Conservation (phyloP, 2,797 vertebrate species). For the Channa striata region DNA sequence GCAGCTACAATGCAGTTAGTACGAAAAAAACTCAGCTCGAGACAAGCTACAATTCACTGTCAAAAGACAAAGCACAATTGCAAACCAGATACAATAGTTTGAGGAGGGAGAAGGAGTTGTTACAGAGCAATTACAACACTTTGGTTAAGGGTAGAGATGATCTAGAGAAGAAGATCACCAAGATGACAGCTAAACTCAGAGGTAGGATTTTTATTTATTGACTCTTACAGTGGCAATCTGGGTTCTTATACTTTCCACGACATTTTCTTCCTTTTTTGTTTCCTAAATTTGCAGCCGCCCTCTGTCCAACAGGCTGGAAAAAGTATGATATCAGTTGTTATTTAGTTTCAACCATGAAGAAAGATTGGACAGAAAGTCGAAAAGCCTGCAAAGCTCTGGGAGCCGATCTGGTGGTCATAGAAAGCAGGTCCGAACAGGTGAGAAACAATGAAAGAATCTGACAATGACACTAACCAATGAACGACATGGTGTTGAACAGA, state of each 20-base stretch:
- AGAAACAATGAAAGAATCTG: neutral
- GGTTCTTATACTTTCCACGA: neutral
- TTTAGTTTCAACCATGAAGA: conserved; percentile 6
- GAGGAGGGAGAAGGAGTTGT: neutral
- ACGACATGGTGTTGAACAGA: no score
- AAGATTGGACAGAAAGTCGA: conserved; percentile 42
- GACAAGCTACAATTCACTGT: conserved; percentile 1
- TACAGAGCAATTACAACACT: conserved; percentile 17
- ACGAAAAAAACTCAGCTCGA: neutral
- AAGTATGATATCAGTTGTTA: conserved; percentile 55
- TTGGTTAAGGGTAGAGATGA: neutral
- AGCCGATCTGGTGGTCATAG: conserved; percentile 46
- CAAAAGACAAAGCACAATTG: conserved; percentile 12
- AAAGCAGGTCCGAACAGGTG: conserved; percentile 56
- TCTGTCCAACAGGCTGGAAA: conserved; percentile 41
- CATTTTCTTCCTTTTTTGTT: neutral
- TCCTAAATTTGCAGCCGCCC: neutral
- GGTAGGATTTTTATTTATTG: conserved; percentile 9
- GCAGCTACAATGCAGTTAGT: neutral
- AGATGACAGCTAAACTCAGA: conserved; percentile 17
- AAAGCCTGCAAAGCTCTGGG: conserved; percentile 16
- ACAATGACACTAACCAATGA: no score
- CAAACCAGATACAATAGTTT: conserved; percentile 1
- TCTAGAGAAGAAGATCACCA: conserved; percentile 14
- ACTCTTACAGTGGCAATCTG: neutral